Evolutionary conservation across 2,113 vertebrate species (phyloP).

Genomic region (Tylochromis polylepis): DNA sequence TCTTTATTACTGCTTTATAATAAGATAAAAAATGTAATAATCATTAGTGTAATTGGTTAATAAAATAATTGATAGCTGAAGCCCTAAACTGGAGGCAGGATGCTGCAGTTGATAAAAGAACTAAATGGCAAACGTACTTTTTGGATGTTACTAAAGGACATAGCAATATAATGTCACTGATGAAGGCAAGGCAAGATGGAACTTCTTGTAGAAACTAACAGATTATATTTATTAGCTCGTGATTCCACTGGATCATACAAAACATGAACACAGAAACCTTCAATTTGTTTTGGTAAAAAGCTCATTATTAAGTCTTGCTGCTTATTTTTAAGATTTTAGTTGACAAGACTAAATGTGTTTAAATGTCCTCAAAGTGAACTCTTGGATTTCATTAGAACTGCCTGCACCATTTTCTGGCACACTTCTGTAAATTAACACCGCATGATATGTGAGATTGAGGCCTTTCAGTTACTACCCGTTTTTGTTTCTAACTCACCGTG

Average conservation of each 20-base stretch:
- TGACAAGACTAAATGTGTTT: not conserved
- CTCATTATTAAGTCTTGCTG: not conserved
- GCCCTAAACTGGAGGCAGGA: not conserved
- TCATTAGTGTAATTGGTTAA: not conserved
- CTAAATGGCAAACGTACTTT: not conserved
- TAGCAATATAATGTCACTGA: not conserved
- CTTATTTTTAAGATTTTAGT: not conserved
- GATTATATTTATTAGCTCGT: not conserved
- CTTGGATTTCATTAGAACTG: not conserved
- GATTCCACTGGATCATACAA: no score
- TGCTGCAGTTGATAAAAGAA: not conserved
- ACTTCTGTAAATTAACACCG: not conserved
- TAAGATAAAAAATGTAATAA: not conserved
- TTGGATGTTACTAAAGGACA: not conserved
- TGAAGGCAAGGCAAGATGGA: not conserved
- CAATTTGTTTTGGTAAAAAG: not conserved
- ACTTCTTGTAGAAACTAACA: not conserved
- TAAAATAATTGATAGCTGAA: not conserved
- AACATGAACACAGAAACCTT: not conserved
- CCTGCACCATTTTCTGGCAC: not conserved
- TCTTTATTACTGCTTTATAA: not conserved
- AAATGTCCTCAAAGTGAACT: not conserved
- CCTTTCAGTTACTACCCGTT: not conserved
- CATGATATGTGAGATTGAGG: fast-evolving
- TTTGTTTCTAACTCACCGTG: not conserved